These are phyloP conservation scores for Daphoenositta chrysoptera DNA, from an alignment of 2,113 vertebrate species.

Conservation along the genomic window DNA sequence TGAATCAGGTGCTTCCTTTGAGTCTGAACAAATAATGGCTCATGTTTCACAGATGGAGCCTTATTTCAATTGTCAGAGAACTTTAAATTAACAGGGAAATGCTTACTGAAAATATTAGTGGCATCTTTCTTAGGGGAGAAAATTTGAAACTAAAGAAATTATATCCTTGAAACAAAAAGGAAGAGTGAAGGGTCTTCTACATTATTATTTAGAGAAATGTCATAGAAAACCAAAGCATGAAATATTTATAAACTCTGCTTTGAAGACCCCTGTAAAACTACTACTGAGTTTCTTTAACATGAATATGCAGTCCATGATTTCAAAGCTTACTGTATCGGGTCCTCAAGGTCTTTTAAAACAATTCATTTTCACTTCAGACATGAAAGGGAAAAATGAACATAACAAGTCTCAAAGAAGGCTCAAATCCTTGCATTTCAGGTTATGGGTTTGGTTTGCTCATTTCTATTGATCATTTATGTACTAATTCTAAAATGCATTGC, in stretches of 20 bases:
- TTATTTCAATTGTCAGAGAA: not conserved
- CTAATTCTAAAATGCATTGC: not conserved
- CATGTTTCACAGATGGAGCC: not conserved
- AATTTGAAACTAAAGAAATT: conserved; percentile 33
- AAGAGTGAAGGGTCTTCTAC: conserved; percentile 15
- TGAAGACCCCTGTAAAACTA: conserved; percentile 57
- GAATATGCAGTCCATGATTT: conserved; percentile 48
- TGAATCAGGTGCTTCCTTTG: not conserved
- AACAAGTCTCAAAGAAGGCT: conserved; percentile 19
- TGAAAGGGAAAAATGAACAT: conserved; percentile 44
- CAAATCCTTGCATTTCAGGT: conserved; percentile 47
- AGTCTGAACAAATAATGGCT: not conserved
- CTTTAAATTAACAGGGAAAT: not conserved
- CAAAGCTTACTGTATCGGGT: conserved; percentile 42
- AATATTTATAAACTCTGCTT: conserved; percentile 70
- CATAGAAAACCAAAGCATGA: conserved; percentile 56
- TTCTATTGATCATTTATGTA: conserved; percentile 10
- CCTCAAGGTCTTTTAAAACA: conserved; percentile 63
- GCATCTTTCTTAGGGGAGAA: not conserved
- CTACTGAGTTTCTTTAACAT: conserved; percentile 58
- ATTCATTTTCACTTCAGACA: conserved; percentile 61
- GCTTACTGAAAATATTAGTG: not conserved
- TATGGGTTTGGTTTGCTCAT: not conserved
- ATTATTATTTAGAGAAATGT: conserved; percentile 39
- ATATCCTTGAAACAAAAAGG: conserved; percentile 52